A percentile compares a stretch with the other conserved stretches of the same genome.
These are phyloP conservation scores for Lasioglossum vierecki DNA, from an alignment of 2,888 invertebrate species.

Conservation along the genomic window DNA sequence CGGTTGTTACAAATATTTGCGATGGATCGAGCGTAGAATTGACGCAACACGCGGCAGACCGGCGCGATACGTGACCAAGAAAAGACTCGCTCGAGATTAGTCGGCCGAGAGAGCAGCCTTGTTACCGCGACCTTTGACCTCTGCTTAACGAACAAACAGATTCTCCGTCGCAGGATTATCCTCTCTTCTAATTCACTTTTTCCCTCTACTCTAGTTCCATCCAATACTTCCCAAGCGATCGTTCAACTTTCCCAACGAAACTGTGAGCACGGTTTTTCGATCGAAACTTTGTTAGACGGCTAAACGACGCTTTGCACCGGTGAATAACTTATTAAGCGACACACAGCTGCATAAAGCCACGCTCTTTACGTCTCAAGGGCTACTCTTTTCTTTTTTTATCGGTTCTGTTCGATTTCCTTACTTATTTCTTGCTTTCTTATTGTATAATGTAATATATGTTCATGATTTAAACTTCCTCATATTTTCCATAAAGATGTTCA, in stretches of 20 bases:
- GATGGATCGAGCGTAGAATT: constrained; percentile 19
- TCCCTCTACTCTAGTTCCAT: background rate
- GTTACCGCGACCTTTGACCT: constrained; percentile 36
- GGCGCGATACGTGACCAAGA: constrained; percentile 55
- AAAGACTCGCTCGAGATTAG: constrained; percentile 36
- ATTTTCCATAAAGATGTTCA: too few relatives aligned
- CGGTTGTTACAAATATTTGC: constrained; percentile 62
- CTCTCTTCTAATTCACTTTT: background rate
- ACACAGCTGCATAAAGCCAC: background rate
- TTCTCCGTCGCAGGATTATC: background rate
- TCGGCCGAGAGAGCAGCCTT: background rate
- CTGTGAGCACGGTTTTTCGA: background rate
- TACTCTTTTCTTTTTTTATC: background rate
- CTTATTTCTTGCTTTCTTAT: too few relatives aligned
- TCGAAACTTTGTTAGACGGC: background rate
- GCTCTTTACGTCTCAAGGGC: background rate
- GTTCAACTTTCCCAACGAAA: background rate
- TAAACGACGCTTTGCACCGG: background rate
- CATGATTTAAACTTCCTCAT: too few relatives aligned
- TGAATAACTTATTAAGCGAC: background rate
- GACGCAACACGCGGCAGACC: constrained; percentile 26
- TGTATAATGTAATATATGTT: too few relatives aligned
- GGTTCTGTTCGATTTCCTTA: background rate
- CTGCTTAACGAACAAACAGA: constrained; percentile 24
- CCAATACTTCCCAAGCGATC: background rate